These are phyloP conservation scores for Carassius gibelio DNA, from an alignment of 2,113 vertebrate species.

Conservation along the genomic window DNA sequence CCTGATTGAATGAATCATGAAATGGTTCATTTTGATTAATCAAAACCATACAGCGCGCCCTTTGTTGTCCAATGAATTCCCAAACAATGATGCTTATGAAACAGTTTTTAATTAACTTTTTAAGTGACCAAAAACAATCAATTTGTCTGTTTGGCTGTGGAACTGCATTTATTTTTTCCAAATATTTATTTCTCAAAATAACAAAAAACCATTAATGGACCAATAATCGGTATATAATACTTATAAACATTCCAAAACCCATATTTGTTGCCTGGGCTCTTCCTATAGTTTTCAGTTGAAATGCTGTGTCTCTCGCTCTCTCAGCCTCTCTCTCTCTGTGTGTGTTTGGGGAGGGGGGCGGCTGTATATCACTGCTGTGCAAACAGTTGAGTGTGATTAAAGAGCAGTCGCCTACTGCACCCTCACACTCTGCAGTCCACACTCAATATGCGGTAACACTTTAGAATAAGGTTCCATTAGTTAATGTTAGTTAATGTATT, in stretches of 20 bases:
- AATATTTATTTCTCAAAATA: background rate
- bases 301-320: background rate
- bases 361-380: constrained; percentile 11
- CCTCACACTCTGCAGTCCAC: constrained; percentile 4
- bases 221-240: background rate
- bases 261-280: background rate
- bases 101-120: background rate
- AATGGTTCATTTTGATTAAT: too few species aligned
- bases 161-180: background rate
- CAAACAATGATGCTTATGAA: background rate
- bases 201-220: background rate
- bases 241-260: background rate
- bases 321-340: background rate
- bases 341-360: background rate
- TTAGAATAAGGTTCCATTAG: too few species aligned
- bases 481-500: too few species aligned
- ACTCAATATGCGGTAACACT: constrained; percentile 9
- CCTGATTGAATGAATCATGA: background rate
- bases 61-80: background rate
- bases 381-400: constrained; percentile 20
- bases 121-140: background rate
- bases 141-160: background rate
- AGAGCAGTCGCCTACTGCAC: constrained; percentile 7
- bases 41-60: background rate
- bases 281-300: background rate